Conservation (phyloP, 2,113 vertebrate genomes). For the Romanogobio albipinnatus region DNA sequence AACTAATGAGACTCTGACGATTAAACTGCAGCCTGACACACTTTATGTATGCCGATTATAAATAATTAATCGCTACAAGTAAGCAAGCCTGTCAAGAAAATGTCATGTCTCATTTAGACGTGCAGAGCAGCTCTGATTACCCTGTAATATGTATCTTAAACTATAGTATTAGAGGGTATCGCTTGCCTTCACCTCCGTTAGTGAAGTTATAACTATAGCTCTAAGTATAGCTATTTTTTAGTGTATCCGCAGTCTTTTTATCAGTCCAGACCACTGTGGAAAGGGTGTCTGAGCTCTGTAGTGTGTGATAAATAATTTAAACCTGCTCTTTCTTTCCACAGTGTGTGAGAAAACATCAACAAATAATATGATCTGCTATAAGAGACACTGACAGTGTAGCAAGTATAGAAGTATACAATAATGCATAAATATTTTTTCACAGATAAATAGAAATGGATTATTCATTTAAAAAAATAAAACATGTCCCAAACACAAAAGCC, state of each 20-base stretch:
- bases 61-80: conserved; percentile 77
- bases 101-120: conserved; percentile 73
- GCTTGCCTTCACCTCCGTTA: conserved; percentile 52
- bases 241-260: conserved; percentile 41
- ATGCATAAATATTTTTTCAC: background rate
- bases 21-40: conserved; percentile 71
- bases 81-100: conserved; percentile 67
- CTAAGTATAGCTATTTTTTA: conserved; percentile 48
- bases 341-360: conserved; percentile 32
- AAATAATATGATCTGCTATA: conserved; percentile 32
- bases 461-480: too few species aligned
- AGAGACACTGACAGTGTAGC: background rate
- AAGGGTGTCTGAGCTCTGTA: conserved; percentile 39
- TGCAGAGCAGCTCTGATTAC: conserved; percentile 58
- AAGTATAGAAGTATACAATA: background rate
- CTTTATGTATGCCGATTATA: conserved; percentile 70
- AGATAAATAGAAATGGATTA: too few species aligned
- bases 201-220: conserved; percentile 52
- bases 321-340: conserved; percentile 35
- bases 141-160: conserved; percentile 60
- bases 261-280: conserved; percentile 32
- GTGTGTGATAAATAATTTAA: conserved; percentile 57
- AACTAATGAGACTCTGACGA: conserved; percentile 70
- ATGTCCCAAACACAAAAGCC: too few species aligned
- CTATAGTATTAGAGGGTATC: conserved; percentile 58